A percentile compares a stretch with the other conserved stretches of the same genome.
These are phyloP conservation scores for Oligia strigilis DNA, from an alignment of 2,888 invertebrate genomes.

Conservation along the genomic window DNA sequence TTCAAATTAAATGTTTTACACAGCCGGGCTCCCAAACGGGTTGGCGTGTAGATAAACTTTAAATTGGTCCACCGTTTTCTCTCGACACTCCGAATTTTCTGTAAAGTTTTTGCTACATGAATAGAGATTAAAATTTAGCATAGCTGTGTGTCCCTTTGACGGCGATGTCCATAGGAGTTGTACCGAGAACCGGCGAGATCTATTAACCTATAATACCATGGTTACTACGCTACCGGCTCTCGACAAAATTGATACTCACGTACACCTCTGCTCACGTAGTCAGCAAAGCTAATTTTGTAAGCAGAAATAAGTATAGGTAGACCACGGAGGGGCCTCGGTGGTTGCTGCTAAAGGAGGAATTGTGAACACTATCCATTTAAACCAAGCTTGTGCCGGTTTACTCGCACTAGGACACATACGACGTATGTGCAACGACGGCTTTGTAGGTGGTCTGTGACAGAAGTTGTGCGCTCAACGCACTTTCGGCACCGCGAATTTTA, in stretches of 20 bases:
- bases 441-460: not conserved
- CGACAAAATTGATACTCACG: not conserved
- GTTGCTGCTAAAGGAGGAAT: no score
- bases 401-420: no score
- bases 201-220: not conserved
- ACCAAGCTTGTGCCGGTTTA: not conserved
- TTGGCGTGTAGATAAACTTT: slow-evolving; percentile 71
- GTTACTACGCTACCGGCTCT: not conserved
- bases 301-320: not conserved
- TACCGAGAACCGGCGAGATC: not conserved
- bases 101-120: slow-evolving; percentile 54
- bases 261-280: not conserved
- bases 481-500: no score
- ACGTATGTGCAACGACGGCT: no score
- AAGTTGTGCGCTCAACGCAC: not conserved
- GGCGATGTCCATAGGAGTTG: not conserved
- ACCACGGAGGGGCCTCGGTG: not conserved
- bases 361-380: not conserved
- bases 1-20: slow-evolving; percentile 62
- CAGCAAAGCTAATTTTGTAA: not conserved
- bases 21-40: slow-evolving; percentile 54
- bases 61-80: slow-evolving; percentile 74
- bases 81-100: slow-evolving; percentile 44
- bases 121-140: slow-evolving; percentile 44
- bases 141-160: slow-evolving; percentile 21